Evolutionary conservation across 2,888 invertebrate genomes (phyloP), one percentile per base, ranked within the genome.

Genomic region (Oscheius myriophilus): DNA sequence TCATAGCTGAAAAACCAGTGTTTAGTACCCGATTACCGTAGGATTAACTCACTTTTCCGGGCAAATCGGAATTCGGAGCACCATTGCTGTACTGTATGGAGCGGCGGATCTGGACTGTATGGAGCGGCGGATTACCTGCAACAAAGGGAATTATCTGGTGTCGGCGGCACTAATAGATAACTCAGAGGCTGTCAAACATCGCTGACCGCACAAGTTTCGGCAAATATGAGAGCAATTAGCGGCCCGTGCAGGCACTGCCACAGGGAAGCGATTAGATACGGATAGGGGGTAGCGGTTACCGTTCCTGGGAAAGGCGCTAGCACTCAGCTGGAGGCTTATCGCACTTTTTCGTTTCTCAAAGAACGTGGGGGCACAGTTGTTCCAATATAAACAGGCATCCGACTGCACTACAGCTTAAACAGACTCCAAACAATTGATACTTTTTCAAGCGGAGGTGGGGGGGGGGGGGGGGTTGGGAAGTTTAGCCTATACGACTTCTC

Each of bases 61-160:
- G 39, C 46, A 46, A 12, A 61, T 61, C 23, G 61, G n/a, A 18
- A 61, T 49, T 49, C 26, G 61, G 16, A 61, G 61, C 46, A 61
- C 61, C 61, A 61, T 61, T 9, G 21, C 43, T 42, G 41, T 18
- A 9, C 33, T 33, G 33, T 33, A 33, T 33, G 33, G 33, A 49
- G 45, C 58, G 58, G 58, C 61, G 61, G 61, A 61, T 61, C 43
- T 42, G 41, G 7, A 9, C 33, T 33, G 33, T 33, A 33, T 33
- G 33, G 33, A 49, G 45, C 58, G 58, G 58, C 61, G 61, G 61
- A 61, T 61, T 61, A 61, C 61, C 61, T 61, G 61, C 46, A 61
- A 61, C 53, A 57, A 57, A 57, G 25, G 26, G 61, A 7, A 61
- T 49, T 61, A 26, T 61, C 61, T 49, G 26, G 61, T 45, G 61